These are phyloP conservation scores for Stomatorhinus ivindoensis DNA, from an alignment of 2,113 vertebrate species.

Conservation along the genomic window DNA sequence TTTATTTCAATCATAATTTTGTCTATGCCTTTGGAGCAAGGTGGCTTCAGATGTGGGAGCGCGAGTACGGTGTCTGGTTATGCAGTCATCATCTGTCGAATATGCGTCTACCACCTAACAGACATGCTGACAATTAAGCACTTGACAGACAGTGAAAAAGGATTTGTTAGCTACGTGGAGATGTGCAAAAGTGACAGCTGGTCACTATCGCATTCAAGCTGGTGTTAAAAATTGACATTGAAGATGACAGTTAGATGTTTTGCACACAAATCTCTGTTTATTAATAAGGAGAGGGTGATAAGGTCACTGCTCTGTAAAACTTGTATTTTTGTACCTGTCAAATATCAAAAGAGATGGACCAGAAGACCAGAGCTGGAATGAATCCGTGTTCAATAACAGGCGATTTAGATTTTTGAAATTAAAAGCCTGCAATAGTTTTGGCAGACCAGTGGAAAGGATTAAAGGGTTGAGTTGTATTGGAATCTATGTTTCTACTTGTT, in stretches of 20 bases:
- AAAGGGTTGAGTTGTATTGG: background rate
- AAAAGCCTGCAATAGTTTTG: background rate
- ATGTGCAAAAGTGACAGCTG: background rate
- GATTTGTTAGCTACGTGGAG: background rate
- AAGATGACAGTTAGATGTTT: background rate
- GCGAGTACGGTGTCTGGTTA: slow-evolving; percentile 9
- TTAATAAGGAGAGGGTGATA: background rate
- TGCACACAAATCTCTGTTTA: background rate
- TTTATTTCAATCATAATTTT: slow-evolving; percentile 12
- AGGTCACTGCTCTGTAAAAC: background rate
- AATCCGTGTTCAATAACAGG: background rate
- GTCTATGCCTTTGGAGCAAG: background rate
- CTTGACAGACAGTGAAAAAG: background rate
- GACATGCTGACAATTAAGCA: slow-evolving; percentile 12
- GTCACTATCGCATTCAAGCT: slow-evolving; percentile 1
- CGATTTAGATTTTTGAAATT: background rate
- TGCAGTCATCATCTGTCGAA: slow-evolving; percentile 3
- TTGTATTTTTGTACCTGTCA: background rate
- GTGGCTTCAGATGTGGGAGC: background rate
- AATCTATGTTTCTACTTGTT: background rate
- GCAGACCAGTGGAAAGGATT: background rate
- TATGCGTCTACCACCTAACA: background rate
- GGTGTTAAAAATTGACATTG: background rate
- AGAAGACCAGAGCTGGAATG: background rate
- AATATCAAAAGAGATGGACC: background rate